Base-by-base conservation (phyloP, 2,113 vertebrate species). In the Parotia lawesii region DNA sequence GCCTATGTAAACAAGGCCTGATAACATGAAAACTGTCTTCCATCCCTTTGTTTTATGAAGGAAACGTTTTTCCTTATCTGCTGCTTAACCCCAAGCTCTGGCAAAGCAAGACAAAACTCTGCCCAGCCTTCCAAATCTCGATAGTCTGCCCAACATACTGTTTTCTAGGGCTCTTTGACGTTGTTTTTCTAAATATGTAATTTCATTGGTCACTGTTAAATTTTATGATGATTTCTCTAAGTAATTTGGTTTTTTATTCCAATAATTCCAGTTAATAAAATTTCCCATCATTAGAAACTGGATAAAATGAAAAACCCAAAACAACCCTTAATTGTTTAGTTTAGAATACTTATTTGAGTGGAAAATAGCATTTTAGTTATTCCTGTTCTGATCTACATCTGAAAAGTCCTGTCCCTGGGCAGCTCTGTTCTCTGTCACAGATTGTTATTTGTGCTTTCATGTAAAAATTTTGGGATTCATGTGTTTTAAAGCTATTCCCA, bases 401-500 rank as follows among this genome's bases (percentile, higher is more conserved):
- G 62, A 65, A 77, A 88, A 70, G 13, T 62, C 90, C 54, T 64
- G 35, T 80, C 56, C 54, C 54, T 75, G 48, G 25, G 28, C 45
- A 89, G 35, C 51, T 89, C 57, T 87, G 14, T 65, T 85, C 61
- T 87, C 48, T 4, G 2, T 47, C 35, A 42, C 38, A 60, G 47
- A 44, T 56, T 70, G 31, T 47, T 88, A 79, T 54, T 85, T 47
- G 14, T 35, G 38, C 15, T 76, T 79, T 78, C n/a, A 31, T 56
- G 14, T 45, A 61, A 31, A 83, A 29, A 42, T 38, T 70, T 58
- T 29, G 35, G 70, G 44, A 61, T 61, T 87, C 11, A 2, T 33
- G 9, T 78, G n/a, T 60, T 91, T 87, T 89, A 60, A 50, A 85
- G n/a, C 22, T 88, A 70, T 92, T 67, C 58, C 23, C 47, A 70